Percentiles rank a stretch among this genome's conserved stretches.
phyloP scores from a whole-genome alignment of 2,797 vertebrate genomes.

The Semotilus atromaculatus region DNA sequence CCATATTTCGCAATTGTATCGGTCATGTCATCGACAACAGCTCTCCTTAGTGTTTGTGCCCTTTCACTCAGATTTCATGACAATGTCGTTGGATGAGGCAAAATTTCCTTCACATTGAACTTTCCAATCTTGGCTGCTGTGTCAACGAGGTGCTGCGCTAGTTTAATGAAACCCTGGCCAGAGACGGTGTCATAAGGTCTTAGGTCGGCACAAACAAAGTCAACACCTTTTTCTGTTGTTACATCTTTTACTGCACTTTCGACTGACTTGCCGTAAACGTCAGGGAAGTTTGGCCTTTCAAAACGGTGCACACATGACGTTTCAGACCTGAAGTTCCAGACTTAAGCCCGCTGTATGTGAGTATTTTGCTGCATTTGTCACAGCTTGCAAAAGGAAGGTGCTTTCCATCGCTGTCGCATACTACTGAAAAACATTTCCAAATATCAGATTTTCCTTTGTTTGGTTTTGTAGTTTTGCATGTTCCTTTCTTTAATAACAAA shows the following conservation, averaged over 20 bases:
- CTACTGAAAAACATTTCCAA: no score
- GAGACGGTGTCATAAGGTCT: constrained; percentile 16
- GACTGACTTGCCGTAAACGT: no score
- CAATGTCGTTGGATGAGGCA: constrained; percentile 19
- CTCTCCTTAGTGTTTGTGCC: constrained; percentile 3
- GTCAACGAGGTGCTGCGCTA: constrained; percentile 27
- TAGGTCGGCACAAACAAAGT: constrained; percentile 23
- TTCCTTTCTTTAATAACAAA: no score
- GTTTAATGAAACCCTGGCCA: constrained; percentile 21
- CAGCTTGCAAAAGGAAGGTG: neutral
- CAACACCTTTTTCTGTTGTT: constrained; percentile 12
- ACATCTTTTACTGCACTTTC: neutral
- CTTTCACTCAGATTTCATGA: neutral
- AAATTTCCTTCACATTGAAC: constrained; percentile 24
- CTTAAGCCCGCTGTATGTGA: neutral
- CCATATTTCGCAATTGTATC: constrained; percentile 13
- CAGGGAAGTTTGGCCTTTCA: neutral
- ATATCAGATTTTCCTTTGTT: no score
- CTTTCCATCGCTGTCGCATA: constrained; percentile 6
- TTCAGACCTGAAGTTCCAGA: neutral
- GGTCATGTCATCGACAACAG: neutral
- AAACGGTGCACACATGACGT: neutral
- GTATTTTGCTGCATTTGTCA: neutral
- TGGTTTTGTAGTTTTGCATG: no score
- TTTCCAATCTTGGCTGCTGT: constrained; percentile 34